phyloP scores from a whole-genome alignment of 2,888 invertebrate genomes.

The Bellardia bayeri region DNA sequence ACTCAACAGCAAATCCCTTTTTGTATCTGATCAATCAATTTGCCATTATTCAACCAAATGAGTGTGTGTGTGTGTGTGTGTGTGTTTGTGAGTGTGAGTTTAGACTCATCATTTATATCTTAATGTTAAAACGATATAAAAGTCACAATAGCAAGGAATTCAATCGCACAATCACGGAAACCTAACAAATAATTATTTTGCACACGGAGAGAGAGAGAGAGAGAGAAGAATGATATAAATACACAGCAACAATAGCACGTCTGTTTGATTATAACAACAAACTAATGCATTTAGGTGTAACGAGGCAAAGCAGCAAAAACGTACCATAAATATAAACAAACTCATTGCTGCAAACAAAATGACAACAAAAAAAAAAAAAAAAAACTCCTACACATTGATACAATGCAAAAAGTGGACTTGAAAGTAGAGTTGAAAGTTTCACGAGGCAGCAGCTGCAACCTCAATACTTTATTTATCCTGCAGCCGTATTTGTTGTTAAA shows the following conservation, averaged over 20 bases:
- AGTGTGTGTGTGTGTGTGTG: conserved; percentile 7
- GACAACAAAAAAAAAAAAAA: not conserved
- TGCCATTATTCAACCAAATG: conserved; percentile 20
- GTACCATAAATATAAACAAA: conserved; percentile 20
- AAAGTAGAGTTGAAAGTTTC: conserved; percentile 42
- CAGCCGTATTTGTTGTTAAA: conserved; percentile 53
- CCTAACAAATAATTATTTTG: conserved; percentile 37
- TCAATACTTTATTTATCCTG: conserved; percentile 65
- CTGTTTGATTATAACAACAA: not conserved
- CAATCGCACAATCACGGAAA: conserved; percentile 6
- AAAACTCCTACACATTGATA: conserved; percentile 1
- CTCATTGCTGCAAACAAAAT: not conserved
- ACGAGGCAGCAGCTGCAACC: conserved; percentile 65
- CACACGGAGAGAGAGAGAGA: not conserved
- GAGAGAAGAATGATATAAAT: not conserved
- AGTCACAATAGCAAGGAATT: conserved; percentile 28
- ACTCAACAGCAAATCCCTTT: conserved; percentile 48
- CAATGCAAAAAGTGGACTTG: conserved; percentile 38
- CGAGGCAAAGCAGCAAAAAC: conserved; percentile 2
- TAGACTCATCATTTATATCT: conserved; percentile 34
- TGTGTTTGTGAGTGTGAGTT: not conserved
- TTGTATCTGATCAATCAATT: conserved; percentile 61
- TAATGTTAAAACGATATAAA: conserved; percentile 25
- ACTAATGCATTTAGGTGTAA: conserved; percentile 33
- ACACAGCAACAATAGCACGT: not conserved